Evolutionary conservation across 1,140 invertebrate genomes (phyloP).

Genomic region (Anagrus nilaparvatae): DNA sequence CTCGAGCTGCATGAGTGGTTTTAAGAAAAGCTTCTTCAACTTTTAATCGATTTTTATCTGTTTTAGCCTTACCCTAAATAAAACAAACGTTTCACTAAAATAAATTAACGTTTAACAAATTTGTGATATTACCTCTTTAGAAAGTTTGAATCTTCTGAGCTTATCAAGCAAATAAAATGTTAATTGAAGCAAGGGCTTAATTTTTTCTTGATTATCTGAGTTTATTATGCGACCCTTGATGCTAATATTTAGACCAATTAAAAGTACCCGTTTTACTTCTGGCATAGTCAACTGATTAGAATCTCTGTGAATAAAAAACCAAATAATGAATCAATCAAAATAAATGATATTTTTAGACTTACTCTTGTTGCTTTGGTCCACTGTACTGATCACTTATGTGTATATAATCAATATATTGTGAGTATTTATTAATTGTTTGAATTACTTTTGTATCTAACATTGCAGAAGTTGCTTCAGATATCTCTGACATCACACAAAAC

Average conservation of each 20-base stretch:
- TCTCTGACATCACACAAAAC: slow-evolving; percentile 82
- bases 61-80: slow-evolving; percentile 68
- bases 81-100: neutral
- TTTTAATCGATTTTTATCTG: slow-evolving; percentile 84
- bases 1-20: slow-evolving; percentile 82
- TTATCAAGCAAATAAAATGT: slow-evolving; percentile 90
- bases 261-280: slow-evolving; percentile 68
- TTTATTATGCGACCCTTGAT: slow-evolving; percentile 50
- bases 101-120: neutral
- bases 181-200: slow-evolving; percentile 73
- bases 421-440: slow-evolving; percentile 75
- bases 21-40: slow-evolving; percentile 90
- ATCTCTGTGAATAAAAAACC: slow-evolving; percentile 38
- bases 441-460: slow-evolving; percentile 77
- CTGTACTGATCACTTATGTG: slow-evolving; percentile 95
- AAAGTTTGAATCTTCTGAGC: slow-evolving; percentile 76
- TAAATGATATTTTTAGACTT: slow-evolving; percentile 35
- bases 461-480: slow-evolving; percentile 72
- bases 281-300: slow-evolving; percentile 49
- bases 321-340: slow-evolving; percentile 4
- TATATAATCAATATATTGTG: slow-evolving; percentile 84
- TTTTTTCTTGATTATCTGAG: slow-evolving; percentile 53
- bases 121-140: slow-evolving; percentile 66
- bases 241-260: slow-evolving; percentile 77
- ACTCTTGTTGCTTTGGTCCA: slow-evolving; percentile 82